Base-by-base conservation (phyloP, 2,797 vertebrate genomes). In the Heteromormyrus szaboi region DNA sequence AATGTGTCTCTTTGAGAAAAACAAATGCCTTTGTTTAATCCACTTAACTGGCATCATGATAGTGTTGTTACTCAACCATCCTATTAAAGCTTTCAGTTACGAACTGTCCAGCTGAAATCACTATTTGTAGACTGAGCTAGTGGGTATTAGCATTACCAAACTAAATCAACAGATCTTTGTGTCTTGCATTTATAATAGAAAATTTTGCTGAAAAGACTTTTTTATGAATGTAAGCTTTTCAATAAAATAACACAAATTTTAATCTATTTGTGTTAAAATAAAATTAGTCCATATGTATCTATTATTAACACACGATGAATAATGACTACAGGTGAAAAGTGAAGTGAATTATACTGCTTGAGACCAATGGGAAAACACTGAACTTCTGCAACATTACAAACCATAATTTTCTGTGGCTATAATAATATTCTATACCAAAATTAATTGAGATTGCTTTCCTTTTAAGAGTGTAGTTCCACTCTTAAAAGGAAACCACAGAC, bases 51-150 rank as follows among this genome's bases (percentile, higher is more conserved):
- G 89, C 86, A 90, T 76, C 88, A 89, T 84, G 72, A 37, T 8
- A 17, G 25, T 90, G 11, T 17, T 91, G 48, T 89, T 19, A 79
- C 53, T 89, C 85, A 89, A 89, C 87, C 59, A 89, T 46, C 25
- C 89, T 37, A 88, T 86, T 83, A 88, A 22, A 91, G 84, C 90
- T 93, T 93, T 93, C 93, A 91, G 90, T 93, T 87, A 88, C 93
- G 91, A 68, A 68, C 3, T 68, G 93, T 92, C 90, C 53, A 76
- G 22, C 3, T 29, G 79, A 86, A 88, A 91, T 89, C 87, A 59
- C 92, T 89, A 93, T 90, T 92, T 90, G 92, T 81, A 79, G 89
- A 93, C 92, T 91, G 6, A 79, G 17, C 72, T 79, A 44, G 33
- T 44, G 33, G 37, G 72, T 2, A 44, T 44, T 41, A 79, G 37